Evolutionary conservation across 2,888 invertebrate species (phyloP).

Genomic region (Trichopoda pennipes): DNA sequence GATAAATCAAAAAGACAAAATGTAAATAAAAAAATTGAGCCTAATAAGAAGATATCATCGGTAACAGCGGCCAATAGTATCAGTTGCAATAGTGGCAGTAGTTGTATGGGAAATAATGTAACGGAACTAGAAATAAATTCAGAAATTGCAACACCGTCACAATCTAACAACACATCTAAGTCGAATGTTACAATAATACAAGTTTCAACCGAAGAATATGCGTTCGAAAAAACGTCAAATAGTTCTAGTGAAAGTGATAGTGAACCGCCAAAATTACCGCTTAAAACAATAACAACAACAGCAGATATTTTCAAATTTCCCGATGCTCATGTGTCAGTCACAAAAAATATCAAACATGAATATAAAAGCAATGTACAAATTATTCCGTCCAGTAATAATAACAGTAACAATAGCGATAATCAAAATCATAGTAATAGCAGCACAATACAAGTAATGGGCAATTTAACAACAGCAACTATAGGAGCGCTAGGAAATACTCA

Average conservation of each 20-base stretch:
- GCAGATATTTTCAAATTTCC: constrained; percentile 79
- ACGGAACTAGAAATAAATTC: constrained; percentile 71
- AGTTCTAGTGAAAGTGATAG: constrained; percentile 64
- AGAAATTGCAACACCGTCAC: constrained; percentile 47
- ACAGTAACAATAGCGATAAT: constrained; percentile 69
- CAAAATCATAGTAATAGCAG: constrained; percentile 69
- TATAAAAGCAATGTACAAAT: constrained; percentile 81
- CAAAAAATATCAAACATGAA: constrained; percentile 71
- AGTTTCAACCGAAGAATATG: constrained; percentile 81
- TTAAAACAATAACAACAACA: constrained; percentile 70
- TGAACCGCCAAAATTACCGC: constrained; percentile 74
- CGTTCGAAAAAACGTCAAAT: constrained; percentile 54
- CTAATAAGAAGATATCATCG: constrained; percentile 44
- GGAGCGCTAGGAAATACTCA: constrained; percentile 72
- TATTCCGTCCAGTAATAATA: constrained; percentile 80
- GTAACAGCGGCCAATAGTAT: constrained; percentile 51
- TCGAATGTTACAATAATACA: constrained; percentile 84
- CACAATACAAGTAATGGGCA: constrained; percentile 77
- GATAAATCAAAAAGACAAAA: constrained; percentile 73
- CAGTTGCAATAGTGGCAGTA: constrained; percentile 54
- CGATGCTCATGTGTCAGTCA: constrained; percentile 69
- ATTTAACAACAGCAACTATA: constrained; percentile 69
- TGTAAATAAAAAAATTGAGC: constrained; percentile 41
- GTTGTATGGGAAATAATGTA: constrained; percentile 70
- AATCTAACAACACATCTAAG: constrained; percentile 70